phyloP scores from a whole-genome alignment of 2,113 vertebrate species.

The Clinocottus analis region DNA sequence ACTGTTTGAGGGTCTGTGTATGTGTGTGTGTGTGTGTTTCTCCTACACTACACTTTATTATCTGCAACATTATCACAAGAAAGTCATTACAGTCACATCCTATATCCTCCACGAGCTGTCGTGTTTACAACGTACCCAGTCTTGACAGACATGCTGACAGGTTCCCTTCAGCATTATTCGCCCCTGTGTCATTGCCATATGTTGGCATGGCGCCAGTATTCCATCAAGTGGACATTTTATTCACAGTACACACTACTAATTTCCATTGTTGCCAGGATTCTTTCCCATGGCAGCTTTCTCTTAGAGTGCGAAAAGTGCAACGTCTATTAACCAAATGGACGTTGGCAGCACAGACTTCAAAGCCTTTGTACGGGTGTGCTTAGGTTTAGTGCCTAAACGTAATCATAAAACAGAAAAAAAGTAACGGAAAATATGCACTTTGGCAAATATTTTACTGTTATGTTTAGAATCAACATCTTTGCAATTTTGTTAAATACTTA shows the following conservation, averaged over 20 bases:
- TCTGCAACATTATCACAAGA: conserved; percentile 57
- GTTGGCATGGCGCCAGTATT: not conserved
- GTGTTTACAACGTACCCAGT: conserved; percentile 23
- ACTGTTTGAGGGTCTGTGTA: conserved; percentile 29
- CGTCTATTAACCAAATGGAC: not conserved
- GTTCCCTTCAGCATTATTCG: conserved; percentile 54
- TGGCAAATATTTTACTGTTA: not conserved
- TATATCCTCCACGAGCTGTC: conserved; percentile 55
- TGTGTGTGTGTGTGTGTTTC: conserved; percentile 19
- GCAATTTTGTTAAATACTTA: not conserved
- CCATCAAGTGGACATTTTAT: not conserved
- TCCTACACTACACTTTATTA: conserved; percentile 44
- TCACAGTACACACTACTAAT: not conserved
- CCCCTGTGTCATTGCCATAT: conserved; percentile 16
- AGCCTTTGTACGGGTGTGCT: not conserved
- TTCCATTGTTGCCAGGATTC: not conserved
- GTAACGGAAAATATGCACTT: too few relatives aligned
- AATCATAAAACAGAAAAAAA: not conserved
- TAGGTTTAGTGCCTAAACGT: not conserved
- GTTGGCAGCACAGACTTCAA: too few relatives aligned
- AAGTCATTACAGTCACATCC: conserved; percentile 68
- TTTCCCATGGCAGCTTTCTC: not conserved
- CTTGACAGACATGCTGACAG: conserved; percentile 46
- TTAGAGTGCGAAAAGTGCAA: not conserved
- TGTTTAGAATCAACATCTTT: not conserved